These are phyloP conservation scores for Melospiza georgiana DNA, from an alignment of 2,113 vertebrate genomes.

Conservation along the genomic window DNA sequence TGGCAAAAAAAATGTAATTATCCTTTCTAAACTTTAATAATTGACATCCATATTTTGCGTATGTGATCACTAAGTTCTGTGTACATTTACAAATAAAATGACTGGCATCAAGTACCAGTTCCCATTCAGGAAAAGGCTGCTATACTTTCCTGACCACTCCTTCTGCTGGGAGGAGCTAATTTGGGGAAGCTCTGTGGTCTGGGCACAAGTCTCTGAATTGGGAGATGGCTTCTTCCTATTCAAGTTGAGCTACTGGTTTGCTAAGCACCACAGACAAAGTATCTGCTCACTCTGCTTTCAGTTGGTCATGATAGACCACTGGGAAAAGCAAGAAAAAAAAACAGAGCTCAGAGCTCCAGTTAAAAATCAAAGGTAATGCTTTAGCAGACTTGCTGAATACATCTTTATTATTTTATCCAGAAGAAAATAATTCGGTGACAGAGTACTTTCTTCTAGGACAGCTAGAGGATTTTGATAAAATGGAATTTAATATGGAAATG, in stretches of 20 bases:
- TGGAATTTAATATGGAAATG: not conserved
- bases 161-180: not conserved
- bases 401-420: not conserved
- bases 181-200: not conserved
- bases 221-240: not conserved
- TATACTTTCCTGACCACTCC: not conserved
- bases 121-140: not conserved
- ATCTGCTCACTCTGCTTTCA: not conserved
- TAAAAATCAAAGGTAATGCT: not conserved
- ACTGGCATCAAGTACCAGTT: not conserved
- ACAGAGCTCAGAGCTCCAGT: not conserved
- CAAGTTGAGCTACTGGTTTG: not conserved
- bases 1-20: slow-evolving; percentile 13
- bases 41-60: not conserved
- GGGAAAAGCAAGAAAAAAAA: not conserved
- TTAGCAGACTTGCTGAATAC: not conserved
- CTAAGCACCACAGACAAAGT: not conserved
- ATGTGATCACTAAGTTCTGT: not conserved
- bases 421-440: not conserved
- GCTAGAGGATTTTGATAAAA: not conserved
- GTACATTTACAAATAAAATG: not conserved
- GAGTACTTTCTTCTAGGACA: not conserved
- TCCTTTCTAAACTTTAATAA: not conserved
- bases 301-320: not conserved
- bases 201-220: not conserved